Evolutionary conservation across 2,888 invertebrate species (phyloP), one percentile per base, ranked within the genome.

Genomic region (Adelognathus sp.): DNA sequence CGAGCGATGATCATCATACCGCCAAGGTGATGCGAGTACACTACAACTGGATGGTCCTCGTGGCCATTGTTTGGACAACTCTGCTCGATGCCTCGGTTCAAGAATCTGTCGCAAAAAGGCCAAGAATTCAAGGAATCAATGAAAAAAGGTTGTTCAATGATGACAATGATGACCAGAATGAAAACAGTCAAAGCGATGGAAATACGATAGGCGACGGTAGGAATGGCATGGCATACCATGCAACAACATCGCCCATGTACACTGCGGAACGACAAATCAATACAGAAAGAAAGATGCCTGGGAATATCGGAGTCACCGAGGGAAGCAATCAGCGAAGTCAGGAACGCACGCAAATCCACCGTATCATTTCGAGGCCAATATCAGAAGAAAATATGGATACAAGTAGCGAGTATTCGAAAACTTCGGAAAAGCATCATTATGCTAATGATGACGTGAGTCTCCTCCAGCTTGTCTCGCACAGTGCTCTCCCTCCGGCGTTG

Each of bases 11-110:
- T 81, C 79, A 79, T 66, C 61, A 72, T 71, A 75, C 79, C 76
- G 52, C 75, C 80, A 77, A 87, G 88, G 87, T 88, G 87, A 90
- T 90, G 90, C 82, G 83, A 84, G 86, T 83, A 81, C 82, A 85
- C 81, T 81, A 79, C 78, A 80, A 84, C 82, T 83, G 85, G 84
- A 75, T 81, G 90, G 90, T 89, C 90, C 80, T 88, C n/a, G 80
- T 83, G 90, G 87, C 88, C 88, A 80, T 76, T 50, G 41, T 84
- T 71, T 86, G 86, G 84, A 83, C 83, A 16, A 81, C 83, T 67
- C 46, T 82, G 75, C 77, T 77, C 61, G 36, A 71, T 36, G 78
- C 67, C 63, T 58, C 79, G 14, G 70, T 69, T 3, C 27, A 52
- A 18, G 72, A 78, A 61, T 70, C 29, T 63, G 78, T 52, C 66